phyloP scores from a whole-genome alignment of 2,113 vertebrate genomes.

The Cepphus grylle region DNA sequence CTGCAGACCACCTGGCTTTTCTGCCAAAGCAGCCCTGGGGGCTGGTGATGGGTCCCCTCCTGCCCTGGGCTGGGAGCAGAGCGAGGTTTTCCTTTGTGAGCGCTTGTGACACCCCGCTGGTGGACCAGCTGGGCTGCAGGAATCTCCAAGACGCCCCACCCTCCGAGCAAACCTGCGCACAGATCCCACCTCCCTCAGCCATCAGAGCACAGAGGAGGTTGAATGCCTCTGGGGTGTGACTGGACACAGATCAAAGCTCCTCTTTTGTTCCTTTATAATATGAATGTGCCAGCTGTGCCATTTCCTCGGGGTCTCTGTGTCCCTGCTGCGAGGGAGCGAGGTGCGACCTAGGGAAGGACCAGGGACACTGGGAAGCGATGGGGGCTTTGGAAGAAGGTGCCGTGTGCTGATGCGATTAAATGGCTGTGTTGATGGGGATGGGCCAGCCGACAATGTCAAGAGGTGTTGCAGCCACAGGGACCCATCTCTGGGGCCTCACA shows the following conservation, averaged over 20 bases:
- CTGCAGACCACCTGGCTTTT: not conserved
- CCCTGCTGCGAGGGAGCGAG: not conserved
- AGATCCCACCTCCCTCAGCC: not conserved
- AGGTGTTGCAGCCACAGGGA: not conserved
- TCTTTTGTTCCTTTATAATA: not conserved
- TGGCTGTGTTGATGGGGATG: not conserved
- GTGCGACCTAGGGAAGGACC: not conserved
- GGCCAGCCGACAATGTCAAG: not conserved
- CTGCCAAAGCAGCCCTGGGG: not conserved
- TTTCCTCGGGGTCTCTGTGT: not conserved
- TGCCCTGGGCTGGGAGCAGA: not conserved
- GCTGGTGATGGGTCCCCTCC: not conserved
- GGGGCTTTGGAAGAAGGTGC: not conserved
- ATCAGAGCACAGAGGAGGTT: not conserved
- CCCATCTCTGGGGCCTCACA: not conserved
- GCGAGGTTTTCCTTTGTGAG: not conserved
- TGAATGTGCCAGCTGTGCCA: not conserved
- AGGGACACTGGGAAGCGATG: not conserved
- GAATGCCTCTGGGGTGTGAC: not conserved
- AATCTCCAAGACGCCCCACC: not conserved
- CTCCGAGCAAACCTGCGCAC: not conserved
- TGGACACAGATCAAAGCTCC: not conserved
- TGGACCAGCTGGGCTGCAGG: not conserved
- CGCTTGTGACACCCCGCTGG: accelerated
- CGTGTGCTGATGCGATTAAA: not conserved